Evolutionary conservation across 2,797 vertebrate species (phyloP), one percentile per base, ranked within the genome.

Genomic region (Onychomys arenicola): DNA sequence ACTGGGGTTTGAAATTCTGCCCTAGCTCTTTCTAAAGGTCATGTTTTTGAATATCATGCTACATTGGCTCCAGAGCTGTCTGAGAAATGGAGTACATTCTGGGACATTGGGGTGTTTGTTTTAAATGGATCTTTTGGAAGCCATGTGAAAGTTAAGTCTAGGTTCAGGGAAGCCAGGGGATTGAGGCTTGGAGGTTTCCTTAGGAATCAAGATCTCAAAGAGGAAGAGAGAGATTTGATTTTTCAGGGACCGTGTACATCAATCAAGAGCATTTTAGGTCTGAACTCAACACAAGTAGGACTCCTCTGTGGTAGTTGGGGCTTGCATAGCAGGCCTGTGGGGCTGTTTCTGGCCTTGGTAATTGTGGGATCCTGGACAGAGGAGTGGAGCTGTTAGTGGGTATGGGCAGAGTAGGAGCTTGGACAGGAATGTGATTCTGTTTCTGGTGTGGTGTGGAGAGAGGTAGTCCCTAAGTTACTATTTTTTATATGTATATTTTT

Each of bases 91-190:
- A 89, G 19, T 43, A 34, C 19, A 65, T 95, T 89, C 55, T 6
- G 34, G 80, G 37, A 49, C 4, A 5, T 9, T 40, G 80, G 27
- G 21, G 16, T 83, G 34, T n/a, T 73, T 93, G 37, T 92, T 81
- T 40, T 84, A 87, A 59, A 82, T 57, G 83, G 73, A 85, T 85
- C 32, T 95, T 92, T 76, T 95, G 23, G 85, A 86, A 96, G 69
- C 27, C 57, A 55, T 75, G 43, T 92, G 76, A 91, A 71, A 95
- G n/a, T 63, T 71, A 94, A 84, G 52, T 37, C 59, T 34, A 73
- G 84, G 65, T 14, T 52, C 37, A 55, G 71, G 34, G 49, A 80
- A 80, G 78, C 13, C 49, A 65, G 57, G 55, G 19, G 59, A 32
- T 52, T 92, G 89, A 59, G 77, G 89, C 61, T 89, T 55, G 49